Evolutionary conservation across 2,797 vertebrate genomes (phyloP), one percentile per base, ranked within the genome.

Genomic region (Chaetophractus vellerosus): DNA sequence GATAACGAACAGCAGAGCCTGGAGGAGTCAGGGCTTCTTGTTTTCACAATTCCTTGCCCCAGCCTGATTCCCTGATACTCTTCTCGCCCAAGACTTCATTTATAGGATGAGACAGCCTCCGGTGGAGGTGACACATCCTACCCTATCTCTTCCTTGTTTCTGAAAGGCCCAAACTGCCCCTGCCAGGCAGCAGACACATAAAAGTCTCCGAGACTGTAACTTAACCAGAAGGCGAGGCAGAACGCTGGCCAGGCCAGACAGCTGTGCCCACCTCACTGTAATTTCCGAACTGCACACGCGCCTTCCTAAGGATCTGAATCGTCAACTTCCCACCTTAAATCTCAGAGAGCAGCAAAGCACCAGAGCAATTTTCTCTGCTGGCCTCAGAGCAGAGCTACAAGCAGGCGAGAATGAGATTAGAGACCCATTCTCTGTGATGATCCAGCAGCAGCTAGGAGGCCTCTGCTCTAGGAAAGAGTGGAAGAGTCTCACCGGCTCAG

Each of bases 331-430:
- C 93, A 83, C 90, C 87, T 86, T 36, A 57, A 76, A 80, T 72
- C 64, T 68, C 79, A 69, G 48, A 76, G 19, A 91, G 71, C 41
- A 89, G 83, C 90, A 64, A 68, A 74, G 28, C 76, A 45, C 80
- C 36, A 75, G 57, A 50, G 78, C 72, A 76, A 79, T 93, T 45
- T 78, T 87, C 94, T 86, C 95, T 21, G 80, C 81, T 84, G 69
- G 55, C 66, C 88, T 59, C 68, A 2, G 11, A 91, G 78, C 85
- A 76, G 66, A 68, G 75, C 83, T 9, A 72, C 12, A 26, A 50
- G 48, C 90, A 90, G 80, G 81, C 0, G 28, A 75, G 71, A 92
- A 89, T 72, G 88, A 90, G 78, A 92, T 33, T 12, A 90, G 86
- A 75, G 96, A 69, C 52, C 23, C 2, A 0, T 36, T 86, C 75